Evolutionary conservation across 2,888 invertebrate genomes (phyloP).

Genomic region (Drosophila nigritarsus): DNA sequence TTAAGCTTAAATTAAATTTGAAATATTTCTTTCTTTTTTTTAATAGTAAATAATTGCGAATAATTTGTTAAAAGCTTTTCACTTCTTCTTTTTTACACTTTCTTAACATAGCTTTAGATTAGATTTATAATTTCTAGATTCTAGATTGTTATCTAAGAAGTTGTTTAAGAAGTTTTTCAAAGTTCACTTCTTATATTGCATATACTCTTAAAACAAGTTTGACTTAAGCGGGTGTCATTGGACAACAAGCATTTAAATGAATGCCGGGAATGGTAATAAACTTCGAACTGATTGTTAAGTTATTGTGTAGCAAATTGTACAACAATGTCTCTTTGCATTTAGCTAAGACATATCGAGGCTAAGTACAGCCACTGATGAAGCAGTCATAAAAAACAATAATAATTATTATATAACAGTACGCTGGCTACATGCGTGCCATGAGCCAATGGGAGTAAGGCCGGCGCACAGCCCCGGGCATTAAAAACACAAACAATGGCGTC

Average conservation of each 20-base stretch:
- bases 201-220: background rate
- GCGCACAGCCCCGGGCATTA: slow-evolving; percentile 4
- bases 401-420: slow-evolving; percentile 43
- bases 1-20: background rate
- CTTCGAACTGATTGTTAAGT: slow-evolving; percentile 36
- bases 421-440: background rate
- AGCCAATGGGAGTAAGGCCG: background rate
- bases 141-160: too few relatives aligned
- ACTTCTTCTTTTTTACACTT: too few relatives aligned
- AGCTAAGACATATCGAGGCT: slow-evolving; percentile 1
- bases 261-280: slow-evolving; percentile 12
- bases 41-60: too few relatives aligned
- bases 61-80: too few relatives aligned
- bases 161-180: too few relatives aligned
- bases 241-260: slow-evolving; percentile 24
- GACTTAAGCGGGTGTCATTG: slow-evolving; percentile 23
- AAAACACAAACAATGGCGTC: slow-evolving; percentile 30
- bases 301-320: slow-evolving; percentile 14
- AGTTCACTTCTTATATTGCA: too few relatives aligned
- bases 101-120: too few relatives aligned
- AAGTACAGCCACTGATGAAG: slow-evolving; percentile 22
- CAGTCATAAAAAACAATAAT: slow-evolving; percentile 42
- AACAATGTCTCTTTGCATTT: background rate
- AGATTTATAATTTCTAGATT: too few relatives aligned
- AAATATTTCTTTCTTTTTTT: background rate